Percentiles rank a stretch among this genome's conserved stretches.
Conservation (phyloP, 1,140 invertebrate species). For the Drosophila ohnishii region DNA sequence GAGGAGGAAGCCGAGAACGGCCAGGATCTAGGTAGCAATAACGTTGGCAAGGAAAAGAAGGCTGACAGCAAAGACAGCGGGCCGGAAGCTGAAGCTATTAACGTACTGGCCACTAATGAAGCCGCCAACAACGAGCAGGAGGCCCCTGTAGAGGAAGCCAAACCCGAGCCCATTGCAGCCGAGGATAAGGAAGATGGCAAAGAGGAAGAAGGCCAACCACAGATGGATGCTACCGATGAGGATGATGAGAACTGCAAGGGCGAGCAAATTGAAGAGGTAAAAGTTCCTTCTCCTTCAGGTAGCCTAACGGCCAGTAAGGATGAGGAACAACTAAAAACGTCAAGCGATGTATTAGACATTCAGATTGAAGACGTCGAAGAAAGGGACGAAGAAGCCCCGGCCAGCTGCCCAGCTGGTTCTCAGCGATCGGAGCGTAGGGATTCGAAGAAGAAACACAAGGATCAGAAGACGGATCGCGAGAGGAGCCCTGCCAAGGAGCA, state of each 20-base stretch:
- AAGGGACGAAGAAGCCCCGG: slow-evolving; percentile 34
- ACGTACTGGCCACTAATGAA: slow-evolving; percentile 1
- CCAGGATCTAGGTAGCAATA: slow-evolving; percentile 7
- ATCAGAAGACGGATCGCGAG: slow-evolving; percentile 9
- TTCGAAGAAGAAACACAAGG: slow-evolving; percentile 37
- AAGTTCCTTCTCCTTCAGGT: slow-evolving; percentile 72
- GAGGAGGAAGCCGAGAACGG: slow-evolving; percentile 69
- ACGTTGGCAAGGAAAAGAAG: slow-evolving; percentile 1
- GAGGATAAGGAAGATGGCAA: slow-evolving; percentile 16
- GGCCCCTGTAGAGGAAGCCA: slow-evolving; percentile 16
- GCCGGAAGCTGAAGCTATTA: background rate
- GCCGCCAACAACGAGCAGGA: slow-evolving; percentile 9
- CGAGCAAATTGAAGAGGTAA: slow-evolving; percentile 66
- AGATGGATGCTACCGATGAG: slow-evolving; percentile 15
- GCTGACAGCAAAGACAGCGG: slow-evolving; percentile 5
- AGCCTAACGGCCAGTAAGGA: slow-evolving; percentile 72
- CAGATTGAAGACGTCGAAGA: slow-evolving; percentile 73
- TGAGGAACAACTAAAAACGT: slow-evolving; percentile 75
- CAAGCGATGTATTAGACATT: slow-evolving; percentile 80
- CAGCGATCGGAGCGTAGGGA: slow-evolving; percentile 40
- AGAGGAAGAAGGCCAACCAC: slow-evolving; percentile 12
- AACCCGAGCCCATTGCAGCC: slow-evolving; percentile 5
- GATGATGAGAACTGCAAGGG: slow-evolving; percentile 23
- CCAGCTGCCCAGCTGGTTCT: slow-evolving; percentile 9
- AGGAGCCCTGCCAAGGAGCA: slow-evolving; percentile 5